Evolutionary conservation across 2,797 vertebrate genomes (phyloP).

Genomic region (Gouania willdenowi): DNA sequence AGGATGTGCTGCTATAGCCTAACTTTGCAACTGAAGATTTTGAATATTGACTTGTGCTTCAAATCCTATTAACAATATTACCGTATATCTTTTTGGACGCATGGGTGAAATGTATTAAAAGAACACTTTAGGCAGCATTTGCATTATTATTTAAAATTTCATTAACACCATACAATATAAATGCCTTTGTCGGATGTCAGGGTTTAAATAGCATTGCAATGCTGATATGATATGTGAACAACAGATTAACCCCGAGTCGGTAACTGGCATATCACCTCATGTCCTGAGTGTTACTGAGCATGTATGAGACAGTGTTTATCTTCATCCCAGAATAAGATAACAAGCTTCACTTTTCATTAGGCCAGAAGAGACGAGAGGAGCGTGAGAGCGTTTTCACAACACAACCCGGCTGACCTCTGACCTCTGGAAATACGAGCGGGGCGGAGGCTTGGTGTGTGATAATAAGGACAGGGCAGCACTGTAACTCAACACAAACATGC

Average conservation of each 20-base stretch:
- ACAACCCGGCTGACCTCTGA: slow-evolving; percentile 30
- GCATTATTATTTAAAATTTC: too few relatives aligned
- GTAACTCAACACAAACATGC: slow-evolving; percentile 39
- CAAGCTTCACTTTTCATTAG: not conserved
- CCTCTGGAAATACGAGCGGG: slow-evolving; percentile 40
- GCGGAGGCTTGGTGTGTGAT: slow-evolving; percentile 34
- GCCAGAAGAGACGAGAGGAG: not conserved
- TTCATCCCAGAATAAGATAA: not conserved
- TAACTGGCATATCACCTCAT: not conserved
- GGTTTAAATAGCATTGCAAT: slow-evolving; percentile 27
- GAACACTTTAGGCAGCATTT: too few relatives aligned
- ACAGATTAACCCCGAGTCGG: not conserved
- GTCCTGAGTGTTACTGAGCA: not conserved
- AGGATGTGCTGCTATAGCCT: too few relatives aligned
- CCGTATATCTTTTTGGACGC: too few relatives aligned
- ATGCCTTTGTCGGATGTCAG: slow-evolving; percentile 34
- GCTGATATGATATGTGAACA: slow-evolving; percentile 2
- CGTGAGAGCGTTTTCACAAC: not conserved
- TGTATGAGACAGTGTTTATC: not conserved
- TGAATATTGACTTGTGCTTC: too few relatives aligned
- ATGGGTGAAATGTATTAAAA: too few relatives aligned
- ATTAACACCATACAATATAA: too few relatives aligned
- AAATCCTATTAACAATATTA: too few relatives aligned
- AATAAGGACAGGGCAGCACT: slow-evolving; percentile 35
- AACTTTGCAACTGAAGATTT: too few relatives aligned